phyloP scores from a whole-genome alignment of 1,140 invertebrate genomes.

The Episyrphus balteatus region DNA sequence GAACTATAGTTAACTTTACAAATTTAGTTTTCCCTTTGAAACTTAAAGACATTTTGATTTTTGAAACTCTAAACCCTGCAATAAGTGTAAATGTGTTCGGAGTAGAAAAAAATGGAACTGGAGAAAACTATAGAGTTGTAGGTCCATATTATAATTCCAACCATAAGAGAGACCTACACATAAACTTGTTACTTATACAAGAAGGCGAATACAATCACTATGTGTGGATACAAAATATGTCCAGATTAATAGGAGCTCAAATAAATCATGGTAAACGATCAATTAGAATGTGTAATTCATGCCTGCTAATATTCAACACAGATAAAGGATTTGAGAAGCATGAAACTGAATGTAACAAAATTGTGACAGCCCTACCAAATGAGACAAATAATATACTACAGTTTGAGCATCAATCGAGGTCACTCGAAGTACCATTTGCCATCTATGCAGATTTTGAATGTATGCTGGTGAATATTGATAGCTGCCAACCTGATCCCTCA shows the following conservation, averaged over 20 bases:
- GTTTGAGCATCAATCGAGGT: constrained; percentile 18
- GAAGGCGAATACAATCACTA: constrained; percentile 7
- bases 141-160: neutral
- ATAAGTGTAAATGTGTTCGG: constrained; percentile 7
- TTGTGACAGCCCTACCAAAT: constrained; percentile 12
- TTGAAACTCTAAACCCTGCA: constrained; percentile 10
- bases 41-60: constrained; percentile 7
- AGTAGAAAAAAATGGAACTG: neutral
- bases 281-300: constrained; percentile 18
- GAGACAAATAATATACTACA: constrained; percentile 11
- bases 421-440: constrained; percentile 23
- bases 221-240: constrained; percentile 10
- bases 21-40: constrained; percentile 7
- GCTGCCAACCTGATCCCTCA: neutral
- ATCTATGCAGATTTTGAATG: constrained; percentile 32
- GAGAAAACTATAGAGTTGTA: neutral
- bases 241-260: constrained; percentile 14
- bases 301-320: constrained; percentile 14
- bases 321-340: constrained; percentile 13
- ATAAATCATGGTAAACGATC: constrained; percentile 9
- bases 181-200: constrained; percentile 7
- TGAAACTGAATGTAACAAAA: constrained; percentile 9
- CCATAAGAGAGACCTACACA: neutral
- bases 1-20: neutral
- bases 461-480: constrained; percentile 10